phyloP scores from a whole-genome alignment of 2,888 invertebrate genomes.

The Drosophila infuscata region DNA sequence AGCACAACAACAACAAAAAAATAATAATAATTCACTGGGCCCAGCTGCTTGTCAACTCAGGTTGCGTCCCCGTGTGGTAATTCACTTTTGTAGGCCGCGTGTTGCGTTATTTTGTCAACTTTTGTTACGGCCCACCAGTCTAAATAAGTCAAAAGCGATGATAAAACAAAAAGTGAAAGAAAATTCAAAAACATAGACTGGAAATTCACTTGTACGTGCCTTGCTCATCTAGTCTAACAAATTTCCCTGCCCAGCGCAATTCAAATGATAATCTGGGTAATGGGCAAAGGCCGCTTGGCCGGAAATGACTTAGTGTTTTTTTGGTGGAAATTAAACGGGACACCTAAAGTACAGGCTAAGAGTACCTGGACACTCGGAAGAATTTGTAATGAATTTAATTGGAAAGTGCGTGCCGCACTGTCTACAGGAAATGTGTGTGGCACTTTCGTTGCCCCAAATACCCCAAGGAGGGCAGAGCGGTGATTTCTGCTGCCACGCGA shows the following conservation, averaged over 20 bases:
- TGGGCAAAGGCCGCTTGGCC: conserved; percentile 68
- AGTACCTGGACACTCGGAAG: conserved; percentile 50
- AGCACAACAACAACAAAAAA: neutral
- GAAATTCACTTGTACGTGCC: conserved; percentile 55
- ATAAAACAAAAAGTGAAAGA: conserved; percentile 9
- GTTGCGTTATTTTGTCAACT: conserved; percentile 67
- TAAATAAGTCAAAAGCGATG: conserved; percentile 41
- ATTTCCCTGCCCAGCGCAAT: conserved; percentile 60
- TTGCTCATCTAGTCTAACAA: conserved; percentile 2
- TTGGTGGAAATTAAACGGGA: conserved; percentile 68
- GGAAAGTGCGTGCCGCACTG: conserved; percentile 64
- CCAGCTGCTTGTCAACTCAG: conserved; percentile 55
- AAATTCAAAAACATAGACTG: conserved; percentile 22
- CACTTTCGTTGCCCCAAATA: conserved; percentile 25
- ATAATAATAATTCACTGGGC: conserved; percentile 69
- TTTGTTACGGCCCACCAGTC: conserved; percentile 63
- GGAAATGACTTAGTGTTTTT: conserved; percentile 77
- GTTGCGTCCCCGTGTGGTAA: conserved; percentile 33
- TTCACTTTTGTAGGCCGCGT: conserved; percentile 57
- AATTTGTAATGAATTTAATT: conserved; percentile 77
- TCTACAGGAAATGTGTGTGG: conserved; percentile 56
- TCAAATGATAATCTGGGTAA: conserved; percentile 77
- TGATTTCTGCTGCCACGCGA: conserved; percentile 38
- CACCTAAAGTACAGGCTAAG: conserved; percentile 12
- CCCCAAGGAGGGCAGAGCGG: neutral